These are phyloP conservation scores for Amyelois transitella DNA, from an alignment of 1,140 invertebrate species.

Conservation along the genomic window DNA sequence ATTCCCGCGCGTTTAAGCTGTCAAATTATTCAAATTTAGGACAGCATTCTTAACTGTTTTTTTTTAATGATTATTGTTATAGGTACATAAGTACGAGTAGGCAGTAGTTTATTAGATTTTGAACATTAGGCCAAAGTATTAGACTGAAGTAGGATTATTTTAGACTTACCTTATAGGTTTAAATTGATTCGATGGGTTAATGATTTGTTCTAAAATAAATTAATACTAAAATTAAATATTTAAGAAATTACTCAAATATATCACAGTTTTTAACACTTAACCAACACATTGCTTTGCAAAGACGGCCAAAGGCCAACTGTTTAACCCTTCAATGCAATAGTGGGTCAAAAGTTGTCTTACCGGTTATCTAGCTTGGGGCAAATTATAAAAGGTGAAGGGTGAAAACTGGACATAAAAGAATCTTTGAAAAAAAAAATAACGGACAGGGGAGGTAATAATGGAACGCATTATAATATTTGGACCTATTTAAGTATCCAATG, in stretches of 20 bases:
- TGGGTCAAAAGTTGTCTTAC: conserved; percentile 71
- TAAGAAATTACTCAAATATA: background rate
- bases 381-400: conserved; percentile 52
- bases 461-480: conserved; percentile 69
- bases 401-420: conserved; percentile 62
- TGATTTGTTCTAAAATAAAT: too few species aligned
- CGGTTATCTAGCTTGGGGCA: conserved; percentile 63
- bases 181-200: too few species aligned
- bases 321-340: conserved; percentile 45
- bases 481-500: conserved; percentile 72
- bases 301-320: conserved; percentile 61
- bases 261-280: conserved; percentile 6
- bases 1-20: background rate
- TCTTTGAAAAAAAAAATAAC: conserved; percentile 36
- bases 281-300: conserved; percentile 7
- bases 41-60: too few species aligned
- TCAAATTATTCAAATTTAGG: too few species aligned
- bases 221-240: too few species aligned
- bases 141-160: too few species aligned
- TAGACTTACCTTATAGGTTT: too few species aligned
- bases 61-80: too few species aligned
- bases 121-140: too few species aligned
- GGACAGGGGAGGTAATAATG: conserved; percentile 49
- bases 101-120: too few species aligned
- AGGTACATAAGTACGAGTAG: too few species aligned